Evolutionary conservation across 2,888 invertebrate genomes (phyloP), one percentile per base, ranked within the genome.

Genomic region (Drosophila anomalipes): DNA sequence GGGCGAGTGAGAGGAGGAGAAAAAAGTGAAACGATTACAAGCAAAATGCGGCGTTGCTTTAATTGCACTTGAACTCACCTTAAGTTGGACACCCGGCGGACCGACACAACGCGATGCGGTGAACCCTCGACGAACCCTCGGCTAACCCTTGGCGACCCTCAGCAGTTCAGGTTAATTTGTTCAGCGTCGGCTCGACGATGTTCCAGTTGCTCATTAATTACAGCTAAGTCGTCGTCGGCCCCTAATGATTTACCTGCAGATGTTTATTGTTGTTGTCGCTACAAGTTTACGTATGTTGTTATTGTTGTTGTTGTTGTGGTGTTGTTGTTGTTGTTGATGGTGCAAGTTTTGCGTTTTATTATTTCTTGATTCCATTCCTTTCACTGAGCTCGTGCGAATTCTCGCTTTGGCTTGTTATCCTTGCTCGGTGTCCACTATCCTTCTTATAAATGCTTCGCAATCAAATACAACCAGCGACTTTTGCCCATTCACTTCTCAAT

Each of bases 181-280:
- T 78, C 66, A 47, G 61, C 82, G 74, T 74, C 59, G 72, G 72
- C 75, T 80, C 72, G 62, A 71, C 83, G 85, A 79, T 85, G 89
- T 82, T 83, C 79, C 81, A 85, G 73, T 79, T 77, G 87, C 89
- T 89, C 89, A 87, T 89, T 87, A 87, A 87, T 87, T 87, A 87
- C 76, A 73, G 83, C 88, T 88, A 82, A 82, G 82, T 79, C 74
- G 65, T 33, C 35, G 62, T 44, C 56, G 12, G 59, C 82, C 58
- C 82, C 64, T 72, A 85, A 86, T 86, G 86, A 81, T 86, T 88
- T 86, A 86, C 86, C 86, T 86, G 71, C 70, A 79, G 72, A 77
- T 79, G 74, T 76, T 70, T 74, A 59, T 60, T 71, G 59, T 62
- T 76, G 64, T 37, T 58, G 56, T 65, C 37, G 37, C 60, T 44